Evolutionary conservation across 2,113 vertebrate species (phyloP), one percentile per base, ranked within the genome.

Genomic region (Tragulus kanchil): DNA sequence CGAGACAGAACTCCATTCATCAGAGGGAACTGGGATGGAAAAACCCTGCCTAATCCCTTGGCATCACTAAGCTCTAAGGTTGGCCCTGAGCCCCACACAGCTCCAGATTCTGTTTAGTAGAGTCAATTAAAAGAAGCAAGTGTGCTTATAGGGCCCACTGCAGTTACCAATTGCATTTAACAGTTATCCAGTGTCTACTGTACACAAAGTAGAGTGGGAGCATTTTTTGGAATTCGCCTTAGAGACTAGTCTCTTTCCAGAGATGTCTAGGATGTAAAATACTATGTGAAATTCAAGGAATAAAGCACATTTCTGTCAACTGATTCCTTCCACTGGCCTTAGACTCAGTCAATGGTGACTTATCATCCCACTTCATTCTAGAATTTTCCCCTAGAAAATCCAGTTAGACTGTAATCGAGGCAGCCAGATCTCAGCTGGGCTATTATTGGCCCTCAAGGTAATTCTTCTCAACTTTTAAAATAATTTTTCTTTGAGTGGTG

Each of bases 1-100:
- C 13, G 4, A 97, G 95, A 97, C 97, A 98, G 97, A 96, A 96
- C 93, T 97, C 91, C 97, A 97, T 97, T 98, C 96, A 98, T 97
- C 95, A 93, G 95, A 96, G 82, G 93, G 89, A 96, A 96, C 95
- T 95, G 94, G 90, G 97, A 61, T 97, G 96, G 97, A 97, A 97
- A 97, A 97, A 96, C 65, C 90, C 61, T 97, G 88, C 95, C 92
- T 96, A 95, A 97, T 98, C 89, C 85, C 77, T 97, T 98, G 98
- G 97, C 95, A 97, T 56, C 90, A 90, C 77, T 97, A 96, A 96
- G 50, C 90, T 96, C 65, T 86, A 64, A 58, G 90, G 78, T 91
- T 98, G 97, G 96, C 96, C 36, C 62, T 77, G 90, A 90, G 96
- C 95, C 95, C 69, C 52, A 85, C 36, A 91, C 82, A 96, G 85